Percentiles rank a stretch among this genome's conserved stretches.
These are phyloP conservation scores for Acomys russatus DNA, from an alignment of 2,797 vertebrate genomes.

Conservation along the genomic window DNA sequence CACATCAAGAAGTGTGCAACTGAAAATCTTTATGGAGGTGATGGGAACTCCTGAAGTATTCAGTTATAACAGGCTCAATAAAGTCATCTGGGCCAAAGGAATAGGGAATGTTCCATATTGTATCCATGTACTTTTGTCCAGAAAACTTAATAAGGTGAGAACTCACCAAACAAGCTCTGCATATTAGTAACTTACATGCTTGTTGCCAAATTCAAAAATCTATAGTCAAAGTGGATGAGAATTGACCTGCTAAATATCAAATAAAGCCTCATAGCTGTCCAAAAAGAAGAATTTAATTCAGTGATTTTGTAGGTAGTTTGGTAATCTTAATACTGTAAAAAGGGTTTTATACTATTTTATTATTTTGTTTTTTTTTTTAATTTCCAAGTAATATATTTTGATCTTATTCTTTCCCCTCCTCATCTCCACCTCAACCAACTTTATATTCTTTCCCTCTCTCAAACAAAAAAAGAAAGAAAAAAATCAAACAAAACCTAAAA, in stretches of 20 bases:
- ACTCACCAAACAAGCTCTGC: no score
- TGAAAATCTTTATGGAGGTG: no score
- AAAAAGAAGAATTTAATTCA: not conserved
- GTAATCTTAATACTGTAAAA: constrained; percentile 54
- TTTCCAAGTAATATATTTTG: not conserved
- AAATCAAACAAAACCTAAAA: not conserved
- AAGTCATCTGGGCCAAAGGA: no score
- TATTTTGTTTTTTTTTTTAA: not conserved
- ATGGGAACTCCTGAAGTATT: no score
- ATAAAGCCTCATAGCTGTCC: not conserved
- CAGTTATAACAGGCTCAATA: no score
- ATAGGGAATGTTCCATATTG: no score
- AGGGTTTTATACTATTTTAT: not conserved
- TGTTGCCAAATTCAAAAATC: no score
- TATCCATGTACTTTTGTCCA: no score
- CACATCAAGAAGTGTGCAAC: no score
- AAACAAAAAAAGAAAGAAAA: not conserved
- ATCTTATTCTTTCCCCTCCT: not conserved
- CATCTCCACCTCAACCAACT: not conserved
- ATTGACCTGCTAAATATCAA: not conserved
- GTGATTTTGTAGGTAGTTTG: constrained; percentile 29
- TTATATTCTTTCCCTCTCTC: not conserved
- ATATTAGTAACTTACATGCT: no score
- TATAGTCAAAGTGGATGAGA: no score
- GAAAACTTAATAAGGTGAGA: no score